Conservation (phyloP, 2,113 vertebrate genomes). For the Neotoma lepida region DNA sequence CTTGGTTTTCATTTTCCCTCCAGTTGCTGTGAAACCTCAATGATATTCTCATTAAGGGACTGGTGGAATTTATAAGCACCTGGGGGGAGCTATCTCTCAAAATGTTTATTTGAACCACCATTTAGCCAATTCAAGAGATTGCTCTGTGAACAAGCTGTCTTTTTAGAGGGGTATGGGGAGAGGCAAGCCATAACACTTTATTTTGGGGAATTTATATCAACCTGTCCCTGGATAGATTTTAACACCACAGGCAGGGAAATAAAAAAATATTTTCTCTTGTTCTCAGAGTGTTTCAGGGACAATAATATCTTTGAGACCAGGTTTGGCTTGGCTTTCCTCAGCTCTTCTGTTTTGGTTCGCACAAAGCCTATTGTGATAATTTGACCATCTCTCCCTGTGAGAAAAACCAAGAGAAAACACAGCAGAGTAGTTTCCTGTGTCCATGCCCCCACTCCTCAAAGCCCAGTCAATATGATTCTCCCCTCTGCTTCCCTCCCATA, state of each 20-base stretch:
- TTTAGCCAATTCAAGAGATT: conserved; percentile 67
- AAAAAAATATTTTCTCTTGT: conserved; percentile 69
- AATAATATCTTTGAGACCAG: conserved; percentile 56
- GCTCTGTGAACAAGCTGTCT: conserved; percentile 63
- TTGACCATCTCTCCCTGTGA: neutral
- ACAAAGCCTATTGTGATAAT: conserved; percentile 43
- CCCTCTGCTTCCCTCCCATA: neutral
- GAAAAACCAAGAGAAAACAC: conserved; percentile 50
- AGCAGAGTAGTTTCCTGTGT: conserved; percentile 36
- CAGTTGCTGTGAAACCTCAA: conserved; percentile 48
- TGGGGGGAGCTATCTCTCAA: conserved; percentile 55
- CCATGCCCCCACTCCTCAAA: neutral
- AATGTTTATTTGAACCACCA: conserved; percentile 72
- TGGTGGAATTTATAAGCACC: conserved; percentile 61
- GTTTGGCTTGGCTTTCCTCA: conserved; percentile 54
- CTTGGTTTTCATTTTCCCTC: conserved; percentile 51
- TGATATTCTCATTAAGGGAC: conserved; percentile 61
- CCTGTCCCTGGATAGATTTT: conserved; percentile 58
- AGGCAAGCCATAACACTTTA: conserved; percentile 63
- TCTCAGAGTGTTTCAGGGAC: conserved; percentile 52
- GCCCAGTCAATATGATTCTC: neutral
- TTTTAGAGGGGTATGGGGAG: conserved; percentile 66
- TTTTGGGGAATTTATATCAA: conserved; percentile 65
- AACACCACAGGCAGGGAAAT: conserved; percentile 60
- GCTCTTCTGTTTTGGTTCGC: conserved; percentile 37